Conservation (phyloP, 2,113 vertebrate species). For the Sylvia atricapilla region DNA sequence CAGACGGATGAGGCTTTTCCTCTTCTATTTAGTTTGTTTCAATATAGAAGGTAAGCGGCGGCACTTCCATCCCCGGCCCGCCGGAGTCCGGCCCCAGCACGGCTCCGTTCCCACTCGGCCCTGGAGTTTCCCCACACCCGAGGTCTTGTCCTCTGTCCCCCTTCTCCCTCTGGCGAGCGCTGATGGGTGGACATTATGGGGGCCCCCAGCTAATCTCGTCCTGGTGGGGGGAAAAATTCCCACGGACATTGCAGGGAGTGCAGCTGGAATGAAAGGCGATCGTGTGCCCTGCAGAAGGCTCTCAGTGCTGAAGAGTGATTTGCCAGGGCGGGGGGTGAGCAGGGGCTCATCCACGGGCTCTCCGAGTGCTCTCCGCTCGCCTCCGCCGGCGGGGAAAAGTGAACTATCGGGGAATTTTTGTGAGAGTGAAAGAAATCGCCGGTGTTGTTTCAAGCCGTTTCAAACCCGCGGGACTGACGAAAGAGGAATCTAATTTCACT, state of each 20-base stretch:
- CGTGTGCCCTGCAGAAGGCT: neutral
- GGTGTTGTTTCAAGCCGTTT: neutral
- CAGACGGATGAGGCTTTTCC: neutral
- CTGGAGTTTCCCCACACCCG: neutral
- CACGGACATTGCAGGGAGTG: neutral
- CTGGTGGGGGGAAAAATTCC: neutral
- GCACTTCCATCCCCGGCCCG: neutral
- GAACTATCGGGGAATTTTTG: neutral
- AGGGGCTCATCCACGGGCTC: neutral
- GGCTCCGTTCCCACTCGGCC: neutral
- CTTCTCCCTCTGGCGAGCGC: no score
- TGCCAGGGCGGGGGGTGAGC: neutral
- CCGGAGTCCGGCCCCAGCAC: neutral
- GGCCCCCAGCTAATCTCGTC: neutral
- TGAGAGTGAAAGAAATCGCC: neutral
- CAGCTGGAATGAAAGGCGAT: neutral
- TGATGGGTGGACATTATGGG: no score
- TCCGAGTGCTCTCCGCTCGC: neutral
- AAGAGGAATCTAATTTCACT: neutral
- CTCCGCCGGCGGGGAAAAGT: neutral
- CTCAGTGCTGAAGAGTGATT: neutral
- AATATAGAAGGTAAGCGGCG: neutral
- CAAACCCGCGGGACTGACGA: neutral
- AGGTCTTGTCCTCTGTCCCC: neutral
- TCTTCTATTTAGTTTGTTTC: neutral